These are phyloP conservation scores for Sakesphorus luctuosus DNA, from an alignment of 2,113 vertebrate species.

Conservation along the genomic window DNA sequence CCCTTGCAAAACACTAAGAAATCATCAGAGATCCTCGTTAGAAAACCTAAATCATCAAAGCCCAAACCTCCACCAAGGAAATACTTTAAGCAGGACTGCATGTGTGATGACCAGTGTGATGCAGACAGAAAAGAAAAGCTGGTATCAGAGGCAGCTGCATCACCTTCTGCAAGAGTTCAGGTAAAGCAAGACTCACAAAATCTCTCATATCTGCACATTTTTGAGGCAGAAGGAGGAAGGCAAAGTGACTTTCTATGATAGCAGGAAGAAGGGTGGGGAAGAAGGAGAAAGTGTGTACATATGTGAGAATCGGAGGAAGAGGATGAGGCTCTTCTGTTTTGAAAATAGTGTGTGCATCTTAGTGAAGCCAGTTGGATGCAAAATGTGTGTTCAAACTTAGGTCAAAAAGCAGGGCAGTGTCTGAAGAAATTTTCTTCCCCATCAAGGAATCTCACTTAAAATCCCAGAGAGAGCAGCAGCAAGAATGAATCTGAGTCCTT, in stretches of 20 bases:
- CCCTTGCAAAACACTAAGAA: conserved; percentile 73
- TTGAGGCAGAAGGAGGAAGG: background rate
- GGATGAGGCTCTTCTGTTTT: background rate
- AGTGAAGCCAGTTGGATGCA: background rate
- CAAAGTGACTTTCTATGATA: background rate
- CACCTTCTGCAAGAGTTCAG: conserved; percentile 66
- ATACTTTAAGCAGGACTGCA: conserved; percentile 82
- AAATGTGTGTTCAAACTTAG: background rate
- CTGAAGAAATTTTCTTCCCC: background rate
- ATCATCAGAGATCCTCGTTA: conserved; percentile 72
- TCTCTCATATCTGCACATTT: background rate
- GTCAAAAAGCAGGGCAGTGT: background rate
- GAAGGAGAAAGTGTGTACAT: background rate
- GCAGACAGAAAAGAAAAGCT: conserved; percentile 60
- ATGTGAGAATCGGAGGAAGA: background rate
- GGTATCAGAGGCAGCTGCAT: background rate
- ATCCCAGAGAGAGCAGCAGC: background rate
- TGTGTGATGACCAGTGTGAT: conserved; percentile 61
- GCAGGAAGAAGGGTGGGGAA: background rate
- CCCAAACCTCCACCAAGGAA: conserved; percentile 80
- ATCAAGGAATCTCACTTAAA: background rate
- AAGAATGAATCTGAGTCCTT: background rate
- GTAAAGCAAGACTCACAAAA: conserved; percentile 59
- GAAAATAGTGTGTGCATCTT: background rate
- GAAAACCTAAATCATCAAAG: conserved; percentile 77